Conservation (phyloP, 92 coral and sea anemone genomes). For the Bergia sp. region DNA sequence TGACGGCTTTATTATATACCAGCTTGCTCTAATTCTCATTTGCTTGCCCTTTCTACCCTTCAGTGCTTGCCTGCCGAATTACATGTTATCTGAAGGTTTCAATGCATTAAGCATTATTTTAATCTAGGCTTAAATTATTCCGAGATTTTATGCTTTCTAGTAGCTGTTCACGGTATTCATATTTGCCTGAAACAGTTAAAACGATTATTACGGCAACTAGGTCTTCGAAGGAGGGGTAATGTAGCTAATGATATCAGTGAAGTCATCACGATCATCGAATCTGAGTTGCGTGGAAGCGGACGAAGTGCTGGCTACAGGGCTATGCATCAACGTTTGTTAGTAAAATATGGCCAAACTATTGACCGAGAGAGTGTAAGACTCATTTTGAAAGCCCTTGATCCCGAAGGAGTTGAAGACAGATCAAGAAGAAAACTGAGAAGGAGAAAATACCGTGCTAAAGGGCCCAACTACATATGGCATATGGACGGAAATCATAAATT, state of each 20-base stretch:
- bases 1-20: not conserved
- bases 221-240: too few species aligned
- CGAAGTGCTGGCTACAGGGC: slow-evolving; percentile 43
- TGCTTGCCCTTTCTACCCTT: slow-evolving; percentile 29
- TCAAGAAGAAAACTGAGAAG: slow-evolving; percentile 28
- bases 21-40: not conserved
- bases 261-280: not conserved
- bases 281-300: slow-evolving; percentile 24
- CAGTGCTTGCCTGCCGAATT: not conserved
- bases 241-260: not conserved
- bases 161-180: slow-evolving; percentile 45
- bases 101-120: slow-evolving; percentile 31
- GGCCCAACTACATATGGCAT: slow-evolving; percentile 4
- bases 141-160: slow-evolving; percentile 39
- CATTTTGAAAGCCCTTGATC: slow-evolving; percentile 31
- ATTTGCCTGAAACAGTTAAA: slow-evolving; percentile 36
- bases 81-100: too few species aligned
- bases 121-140: slow-evolving; percentile 36
- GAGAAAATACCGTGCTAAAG: slow-evolving; percentile 42
- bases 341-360: slow-evolving; percentile 42
- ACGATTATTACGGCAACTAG: slow-evolving; percentile 26
- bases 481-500: slow-evolving; percentile 16
- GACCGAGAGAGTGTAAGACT: slow-evolving; percentile 36
- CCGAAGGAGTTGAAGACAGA: slow-evolving; percentile 5
- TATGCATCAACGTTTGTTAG: slow-evolving; percentile 35